Evolutionary conservation across 2,888 invertebrate species (phyloP), one percentile per base, ranked within the genome.

Genomic region (Nemurella pictetii): DNA sequence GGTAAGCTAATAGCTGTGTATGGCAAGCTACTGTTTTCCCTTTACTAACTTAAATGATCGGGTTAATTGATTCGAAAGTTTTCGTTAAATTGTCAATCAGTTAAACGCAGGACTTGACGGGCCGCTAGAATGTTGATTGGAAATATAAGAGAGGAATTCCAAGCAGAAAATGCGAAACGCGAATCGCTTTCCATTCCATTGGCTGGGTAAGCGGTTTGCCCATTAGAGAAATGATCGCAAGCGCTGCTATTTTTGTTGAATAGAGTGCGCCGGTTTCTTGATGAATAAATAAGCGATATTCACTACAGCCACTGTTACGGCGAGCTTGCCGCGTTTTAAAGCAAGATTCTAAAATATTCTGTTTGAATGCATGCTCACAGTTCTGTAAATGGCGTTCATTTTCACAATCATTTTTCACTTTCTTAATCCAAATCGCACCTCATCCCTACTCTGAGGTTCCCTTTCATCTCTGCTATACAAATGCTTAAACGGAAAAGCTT

Each of bases 31-130:
- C 26, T 75, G 75, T 75, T 75, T 75, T 25, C 75, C 5, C 26
- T 74, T 4, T n/a, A 25, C 27, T 9, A 75, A 75, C 75, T 30
- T 5, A 27, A n/a, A 82, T 82, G 55, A 82, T 55, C 55, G 27
- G 82, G 27, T 72, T 55, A 82, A 82, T 82, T 28, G 82, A 26
- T 15, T 55, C 25, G 55, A 78, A 78, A 82, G 82, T 82, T 82
- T 82, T 82, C 82, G 82, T n/a, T 82, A 82, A 55, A 55, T 55
- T 82, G 82, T 82, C 82, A 82, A 82, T 82, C 82, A 82, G 82
- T 35, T 81, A 29, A 26, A 82, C 72, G 26, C 72, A 20, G n/a
- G 4, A 28, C 29, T 72, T 82, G 82, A 82, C 72, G 82, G 26
- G 72, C 55, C 82, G 82, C 27, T 28, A 82, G 36, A 72, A 82